Evolutionary conservation across 2,888 invertebrate genomes (phyloP), one percentile per base, ranked within the genome.

Genomic region (Tricholauxania praeusta): DNA sequence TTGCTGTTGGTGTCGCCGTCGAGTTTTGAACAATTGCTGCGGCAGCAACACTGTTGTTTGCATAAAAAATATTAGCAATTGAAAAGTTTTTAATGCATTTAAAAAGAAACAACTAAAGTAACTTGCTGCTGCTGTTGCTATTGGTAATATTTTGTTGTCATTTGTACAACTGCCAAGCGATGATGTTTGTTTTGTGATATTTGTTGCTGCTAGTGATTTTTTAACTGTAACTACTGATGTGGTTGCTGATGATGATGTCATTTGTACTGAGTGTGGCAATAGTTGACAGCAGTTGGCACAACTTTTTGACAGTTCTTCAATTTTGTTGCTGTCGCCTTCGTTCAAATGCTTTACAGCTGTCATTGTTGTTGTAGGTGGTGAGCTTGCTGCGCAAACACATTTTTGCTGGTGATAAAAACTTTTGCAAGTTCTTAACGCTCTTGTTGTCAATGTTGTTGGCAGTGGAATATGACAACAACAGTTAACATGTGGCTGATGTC

Each of bases 11-110:
- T 70, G 39, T 6, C 49, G 63, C 53, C 28, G 66, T 14, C 28
- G 47, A 15, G 15, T 15, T 39, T 55, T 28, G 0, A 60, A 51
- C 64, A 47, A 39, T 39, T 14, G 19, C 12, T 48, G 77, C 75
- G n/a, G 19, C 17, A 53, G 77, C 75, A 81, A 48, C 48, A 77
- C 19, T 71, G 77, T 77, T 47, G 78, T 72, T 64, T 81, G 73
- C 55, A 76, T 70, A 63, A 64, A 76, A 60, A 75, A 32, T 67
- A 80, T 62, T 10, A 80, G 72, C 57, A 81, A 75, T 71, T 80
- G 79, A 76, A 82, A 73, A 49, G 78, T 75, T 39, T 75, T 74
- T 73, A 82, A 73, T 69, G 80, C 76, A 63, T 57, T 49, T 49
- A 28, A 69, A 70, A 74, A 53, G 39, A 59, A 52, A 52, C 55